phyloP scores from a whole-genome alignment of 2,888 invertebrate genomes.

The Graphium colonna region DNA sequence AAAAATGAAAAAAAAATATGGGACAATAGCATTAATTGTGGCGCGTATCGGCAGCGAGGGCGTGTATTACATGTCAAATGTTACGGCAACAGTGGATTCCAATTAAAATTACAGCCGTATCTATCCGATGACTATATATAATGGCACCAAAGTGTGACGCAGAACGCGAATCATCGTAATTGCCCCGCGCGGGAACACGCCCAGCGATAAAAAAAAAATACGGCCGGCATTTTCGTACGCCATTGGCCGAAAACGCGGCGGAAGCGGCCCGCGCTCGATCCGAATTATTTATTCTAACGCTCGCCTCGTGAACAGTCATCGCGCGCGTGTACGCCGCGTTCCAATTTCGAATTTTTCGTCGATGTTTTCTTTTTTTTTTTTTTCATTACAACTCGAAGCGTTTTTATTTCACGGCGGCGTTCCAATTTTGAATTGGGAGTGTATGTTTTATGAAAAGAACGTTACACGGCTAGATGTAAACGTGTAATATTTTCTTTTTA shows the following conservation, averaged over 20 bases:
- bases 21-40: slow-evolving; percentile 5
- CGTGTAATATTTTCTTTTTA: no score
- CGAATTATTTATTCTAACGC: slow-evolving; percentile 14
- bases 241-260: slow-evolving; percentile 28
- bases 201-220: slow-evolving; percentile 28
- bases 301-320: not conserved
- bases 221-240: slow-evolving; percentile 21
- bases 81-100: slow-evolving; percentile 12
- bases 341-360: not conserved
- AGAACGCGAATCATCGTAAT: slow-evolving; percentile 21
- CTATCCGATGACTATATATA: slow-evolving; percentile 5
- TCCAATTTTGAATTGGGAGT: no score
- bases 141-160: slow-evolving; percentile 20
- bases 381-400: no score
- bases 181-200: slow-evolving; percentile 20
- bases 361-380: not conserved
- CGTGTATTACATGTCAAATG: slow-evolving; percentile 10
- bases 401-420: no score
- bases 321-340: not conserved
- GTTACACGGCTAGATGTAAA: no score
- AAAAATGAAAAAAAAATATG: not conserved
- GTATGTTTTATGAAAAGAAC: no score
- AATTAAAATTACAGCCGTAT: slow-evolving; percentile 7
- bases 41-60: not conserved
- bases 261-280: not conserved